Conservation (phyloP, 2,888 invertebrate species). For the Latrodectus hesperus region DNA sequence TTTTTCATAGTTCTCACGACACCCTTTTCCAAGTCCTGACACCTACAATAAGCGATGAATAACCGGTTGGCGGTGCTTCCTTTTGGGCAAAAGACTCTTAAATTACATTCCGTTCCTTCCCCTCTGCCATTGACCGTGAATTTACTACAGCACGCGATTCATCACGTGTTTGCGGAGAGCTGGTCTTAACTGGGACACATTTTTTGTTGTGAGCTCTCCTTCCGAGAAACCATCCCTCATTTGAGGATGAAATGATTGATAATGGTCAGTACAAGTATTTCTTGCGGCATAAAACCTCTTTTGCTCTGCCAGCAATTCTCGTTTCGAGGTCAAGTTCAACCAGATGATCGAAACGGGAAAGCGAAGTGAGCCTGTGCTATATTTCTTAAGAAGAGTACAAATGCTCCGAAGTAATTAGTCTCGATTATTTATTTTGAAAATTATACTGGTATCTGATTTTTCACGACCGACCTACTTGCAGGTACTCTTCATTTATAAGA, state of each 20-base stretch:
- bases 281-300: too few species aligned
- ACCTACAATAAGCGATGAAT: slow-evolving; percentile 13
- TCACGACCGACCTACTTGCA: slow-evolving; percentile 9
- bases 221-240: slow-evolving; percentile 29
- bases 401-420: slow-evolving; percentile 7
- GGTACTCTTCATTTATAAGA: neutral
- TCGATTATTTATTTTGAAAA: slow-evolving; percentile 1
- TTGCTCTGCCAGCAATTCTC: neutral
- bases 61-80: neutral
- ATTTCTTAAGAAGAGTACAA: slow-evolving; percentile 11
- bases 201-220: slow-evolving; percentile 1
- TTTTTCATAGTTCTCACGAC: slow-evolving; percentile 2
- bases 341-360: slow-evolving; percentile 5
- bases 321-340: slow-evolving; percentile 54
- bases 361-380: slow-evolving; percentile 14
- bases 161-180: slow-evolving; percentile 20
- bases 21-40: neutral
- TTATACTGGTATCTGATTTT: slow-evolving; percentile 3
- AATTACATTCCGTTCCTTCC: slow-evolving; percentile 8
- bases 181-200: slow-evolving; percentile 33
- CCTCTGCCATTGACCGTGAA: slow-evolving; percentile 42
- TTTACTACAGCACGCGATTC: slow-evolving; percentile 4
- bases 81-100: slow-evolving; percentile 12
- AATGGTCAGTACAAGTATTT: slow-evolving; percentile 4
- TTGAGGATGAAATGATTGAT: slow-evolving; percentile 44